Percentiles rank a stretch among this genome's conserved stretches.
Evolutionary conservation across 2,888 invertebrate genomes (phyloP).

Genomic region (Leptinotarsa haldemani): DNA sequence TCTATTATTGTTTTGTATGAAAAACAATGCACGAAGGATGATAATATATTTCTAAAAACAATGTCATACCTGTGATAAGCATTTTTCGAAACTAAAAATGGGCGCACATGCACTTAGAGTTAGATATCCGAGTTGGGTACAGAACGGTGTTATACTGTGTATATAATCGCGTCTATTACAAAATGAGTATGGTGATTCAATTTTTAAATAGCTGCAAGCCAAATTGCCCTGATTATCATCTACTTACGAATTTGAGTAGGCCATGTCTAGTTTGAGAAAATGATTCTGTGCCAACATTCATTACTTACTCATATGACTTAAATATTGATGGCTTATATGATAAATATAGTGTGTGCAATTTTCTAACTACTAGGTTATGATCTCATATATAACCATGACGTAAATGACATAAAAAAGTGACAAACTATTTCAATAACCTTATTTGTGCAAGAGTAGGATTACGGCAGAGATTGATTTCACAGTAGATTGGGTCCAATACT

Average conservation of each 20-base stretch:
- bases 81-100: conserved; percentile 42
- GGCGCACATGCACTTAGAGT: conserved; percentile 42
- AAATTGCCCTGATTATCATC: conserved; percentile 19
- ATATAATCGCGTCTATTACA: conserved; percentile 49
- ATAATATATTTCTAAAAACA: not conserved
- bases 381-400: no score
- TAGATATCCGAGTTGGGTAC: conserved; percentile 32
- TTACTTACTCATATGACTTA: not conserved
- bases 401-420: no score
- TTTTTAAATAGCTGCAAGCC: conserved; percentile 54
- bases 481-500: no score
- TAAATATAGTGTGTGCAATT: no score
- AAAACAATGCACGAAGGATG: conserved; percentile 15
- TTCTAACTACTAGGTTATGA: no score
- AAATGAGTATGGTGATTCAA: conserved; percentile 70
- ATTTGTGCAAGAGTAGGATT: no score
- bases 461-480: no score
- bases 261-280: conserved; percentile 23
- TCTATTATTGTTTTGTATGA: conserved; percentile 12
- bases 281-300: conserved; percentile 11
- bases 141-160: conserved; percentile 39
- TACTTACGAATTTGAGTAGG: conserved; percentile 25
- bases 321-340: no score
- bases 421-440: no score
- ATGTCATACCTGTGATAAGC: conserved; percentile 33